Base-by-base conservation (phyloP, 2,888 invertebrate genomes). In the Lasiommata megera region DNA sequence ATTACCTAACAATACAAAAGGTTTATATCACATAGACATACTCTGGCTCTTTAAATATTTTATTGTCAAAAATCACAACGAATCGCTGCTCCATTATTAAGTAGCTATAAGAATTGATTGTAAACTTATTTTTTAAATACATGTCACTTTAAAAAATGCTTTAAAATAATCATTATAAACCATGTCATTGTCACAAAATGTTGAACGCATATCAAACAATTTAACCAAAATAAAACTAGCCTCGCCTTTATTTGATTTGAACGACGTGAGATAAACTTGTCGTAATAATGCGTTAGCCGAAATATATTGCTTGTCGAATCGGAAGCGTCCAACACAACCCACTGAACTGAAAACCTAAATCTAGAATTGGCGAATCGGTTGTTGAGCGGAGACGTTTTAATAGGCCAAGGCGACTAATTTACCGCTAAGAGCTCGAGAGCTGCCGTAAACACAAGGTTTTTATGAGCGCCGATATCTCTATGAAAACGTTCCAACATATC, bases 341-440 rank as follows among this genome's bases (percentile, higher is more conserved):
- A 82, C 75, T 89, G 88, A 86, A 77, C 89, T 87, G 87, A 82
- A 89, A 88, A 89, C 89, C 89, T 88, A 88, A 88, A 88, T 89
- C 87, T 86, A 85, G 86, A 88, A 86, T 84, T 86, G 86, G 82
- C 84, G 82, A 86, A 82, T 83, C 80, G 76, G 78, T 73, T 73
- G 70, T 76, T 72, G 78, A 81, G 78, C 76, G 76, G 77, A 73
- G 72, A 66, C 71, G 73, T 73, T 75, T 81, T 84, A 82, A 83
- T 85, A 81, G 89, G 88, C 85, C 89, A 89, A 89, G 89, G 89
- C 80, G 68, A 86, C 81, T 82, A 81, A 85, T 72, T 69, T 68
- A 65, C 67, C 63, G 60, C 65, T 64, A 67, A 67, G 66, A 67
- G 66, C 61, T 61, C 54, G 61, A 60, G 60, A 61, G 62, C 56